Base-by-base conservation (phyloP, 2,888 invertebrate genomes). In the Eilema griseolum region DNA sequence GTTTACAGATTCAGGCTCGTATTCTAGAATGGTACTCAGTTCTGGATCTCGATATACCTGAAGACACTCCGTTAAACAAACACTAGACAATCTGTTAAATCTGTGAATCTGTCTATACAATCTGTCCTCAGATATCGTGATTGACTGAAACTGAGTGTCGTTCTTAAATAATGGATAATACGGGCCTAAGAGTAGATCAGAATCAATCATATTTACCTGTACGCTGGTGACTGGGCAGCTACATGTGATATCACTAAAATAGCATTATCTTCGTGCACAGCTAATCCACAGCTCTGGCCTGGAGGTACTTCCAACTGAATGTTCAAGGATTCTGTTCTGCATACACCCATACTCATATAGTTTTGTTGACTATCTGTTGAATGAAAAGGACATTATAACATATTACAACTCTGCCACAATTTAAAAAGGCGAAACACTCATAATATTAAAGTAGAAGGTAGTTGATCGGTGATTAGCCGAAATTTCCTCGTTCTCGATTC, bases 251-350 rank as follows among this genome's bases (percentile, higher is more conserved):
- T 87, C 20, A 94, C 87, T 70, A 95, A 80, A 23, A 88, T 79
- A 1, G 91, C 86, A 70, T 91, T 92, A 14, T 95, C 95, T 61
- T 95, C 94, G 28, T 92, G 92, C 0, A 95, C 92, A 0, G 93
- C 91, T 28, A 95, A 73, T 0, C 95, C 95, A 46, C 93, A 92
- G 82, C 90, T 92, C 68, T 95, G 95, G 0, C 92, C 93, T 2
- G 95, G 90, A n/a, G 92, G 92, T 11, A 95, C 93, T 83, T 95
- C 95, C 62, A 95, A 78, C 70, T 95, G 95, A 23, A 95, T 88
- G 72, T 93, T 95, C 73, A 95, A 76, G 0, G 94, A 91, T 73
- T 95, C 95, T 1, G 93, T 93, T 64, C 95, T 88, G 77, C 95
- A 95, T 1, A 95, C 92, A 0, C 93, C 95, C 87, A 95, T 92